phyloP scores from a whole-genome alignment of 2,797 vertebrate genomes.

The Coendou prehensilis region DNA sequence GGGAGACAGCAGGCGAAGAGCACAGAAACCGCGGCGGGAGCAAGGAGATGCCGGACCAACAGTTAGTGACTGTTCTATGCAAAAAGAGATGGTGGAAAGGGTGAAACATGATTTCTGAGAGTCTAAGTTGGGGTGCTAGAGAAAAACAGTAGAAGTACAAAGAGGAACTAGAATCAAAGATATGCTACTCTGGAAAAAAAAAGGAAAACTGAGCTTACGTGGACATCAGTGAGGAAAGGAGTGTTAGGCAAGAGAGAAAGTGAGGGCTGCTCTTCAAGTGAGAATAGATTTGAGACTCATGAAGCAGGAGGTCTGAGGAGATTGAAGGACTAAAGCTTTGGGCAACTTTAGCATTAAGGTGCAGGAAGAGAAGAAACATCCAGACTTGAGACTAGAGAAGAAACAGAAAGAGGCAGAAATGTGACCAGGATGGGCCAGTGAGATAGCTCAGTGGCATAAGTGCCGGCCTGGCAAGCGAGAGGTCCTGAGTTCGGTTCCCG shows the following conservation, averaged over 20 bases:
- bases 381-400: neutral
- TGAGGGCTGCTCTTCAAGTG: neutral
- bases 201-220: neutral
- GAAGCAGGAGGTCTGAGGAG: neutral
- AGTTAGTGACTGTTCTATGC: neutral
- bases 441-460: no score
- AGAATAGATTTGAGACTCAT: neutral
- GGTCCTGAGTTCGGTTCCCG: no score
- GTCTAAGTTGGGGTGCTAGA: neutral
- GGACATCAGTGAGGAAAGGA: neutral
- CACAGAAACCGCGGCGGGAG: neutral
- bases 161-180: neutral
- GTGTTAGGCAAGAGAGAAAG: neutral
- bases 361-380: neutral
- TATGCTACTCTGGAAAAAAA: neutral
- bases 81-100: neutral
- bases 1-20: neutral
- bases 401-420: constrained; percentile 45
- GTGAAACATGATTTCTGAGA: neutral
- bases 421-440: neutral
- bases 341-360: neutral
- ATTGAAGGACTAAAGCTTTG: neutral
- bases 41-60: neutral
- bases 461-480: no score
- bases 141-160: neutral